Conservation (phyloP, 2,113 vertebrate species). For the Bettongia penicillata region DNA sequence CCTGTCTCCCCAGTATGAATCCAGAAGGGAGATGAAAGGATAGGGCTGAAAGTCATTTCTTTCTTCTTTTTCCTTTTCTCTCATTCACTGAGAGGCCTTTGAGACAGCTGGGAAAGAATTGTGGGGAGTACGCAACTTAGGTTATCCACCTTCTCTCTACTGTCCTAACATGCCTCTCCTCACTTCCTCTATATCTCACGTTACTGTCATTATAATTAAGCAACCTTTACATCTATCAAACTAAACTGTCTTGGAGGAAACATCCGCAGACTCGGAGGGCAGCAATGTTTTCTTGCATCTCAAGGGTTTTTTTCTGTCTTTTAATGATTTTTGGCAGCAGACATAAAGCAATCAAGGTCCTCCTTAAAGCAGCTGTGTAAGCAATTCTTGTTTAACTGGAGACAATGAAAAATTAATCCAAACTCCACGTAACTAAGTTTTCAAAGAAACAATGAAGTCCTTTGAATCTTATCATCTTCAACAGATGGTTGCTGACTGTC, state of each 20-base stretch:
- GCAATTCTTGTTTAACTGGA: slow-evolving; percentile 76
- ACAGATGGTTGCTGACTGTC: slow-evolving; percentile 82
- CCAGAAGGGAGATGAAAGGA: background rate
- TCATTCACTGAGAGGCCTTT: background rate
- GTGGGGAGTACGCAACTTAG: slow-evolving; percentile 14
- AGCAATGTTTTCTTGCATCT: slow-evolving; percentile 59
- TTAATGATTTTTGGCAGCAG: slow-evolving; percentile 76
- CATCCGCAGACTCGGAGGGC: slow-evolving; percentile 56
- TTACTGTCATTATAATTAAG: slow-evolving; percentile 34
- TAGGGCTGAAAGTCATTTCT: background rate
- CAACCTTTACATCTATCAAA: slow-evolving; percentile 61
- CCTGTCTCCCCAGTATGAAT: background rate
- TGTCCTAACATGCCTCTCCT: background rate
- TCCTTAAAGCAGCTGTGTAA: slow-evolving; percentile 74
- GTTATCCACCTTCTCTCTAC: slow-evolving; percentile 39
- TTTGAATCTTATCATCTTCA: slow-evolving; percentile 78
- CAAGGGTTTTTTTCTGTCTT: slow-evolving; percentile 33
- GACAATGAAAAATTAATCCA: slow-evolving; percentile 84
- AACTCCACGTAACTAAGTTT: slow-evolving; percentile 79
- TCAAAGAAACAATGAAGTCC: slow-evolving; percentile 77
- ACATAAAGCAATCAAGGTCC: slow-evolving; percentile 69
- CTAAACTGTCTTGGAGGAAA: slow-evolving; percentile 50
- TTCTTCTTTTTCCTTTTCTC: background rate
- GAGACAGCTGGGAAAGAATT: background rate
- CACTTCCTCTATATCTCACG: background rate